Conservation (phyloP, 2,797 vertebrate genomes). For the Sebastes reedi region DNA sequence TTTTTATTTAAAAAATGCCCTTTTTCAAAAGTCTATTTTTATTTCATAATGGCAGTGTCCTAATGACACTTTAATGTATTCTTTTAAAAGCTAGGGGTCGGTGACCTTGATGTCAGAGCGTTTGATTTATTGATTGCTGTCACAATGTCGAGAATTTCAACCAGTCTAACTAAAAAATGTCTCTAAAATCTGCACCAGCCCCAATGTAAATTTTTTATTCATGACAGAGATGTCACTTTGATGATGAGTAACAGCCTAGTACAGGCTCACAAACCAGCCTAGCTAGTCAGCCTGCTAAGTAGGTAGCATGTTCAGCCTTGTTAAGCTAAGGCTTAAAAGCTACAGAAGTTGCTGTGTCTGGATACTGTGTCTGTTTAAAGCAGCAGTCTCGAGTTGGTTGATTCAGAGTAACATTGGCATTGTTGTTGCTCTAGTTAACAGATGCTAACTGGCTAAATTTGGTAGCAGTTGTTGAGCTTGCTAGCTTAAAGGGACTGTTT, state of each 20-base stretch:
- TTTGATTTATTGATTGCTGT: no score
- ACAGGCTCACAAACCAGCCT: neutral
- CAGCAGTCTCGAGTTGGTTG: neutral
- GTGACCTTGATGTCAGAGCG: no score
- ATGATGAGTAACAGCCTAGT: neutral
- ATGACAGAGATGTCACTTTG: neutral
- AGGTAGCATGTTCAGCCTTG: no score
- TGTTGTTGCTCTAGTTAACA: neutral
- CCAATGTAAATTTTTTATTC: neutral
- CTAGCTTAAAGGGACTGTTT: no score
- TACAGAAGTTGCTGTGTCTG: neutral
- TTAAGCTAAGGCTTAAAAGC: neutral
- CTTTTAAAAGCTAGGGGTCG: no score
- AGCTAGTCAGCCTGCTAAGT: neutral
- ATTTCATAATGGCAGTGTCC: neutral
- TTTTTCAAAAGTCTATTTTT: neutral
- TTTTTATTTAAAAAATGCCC: neutral
- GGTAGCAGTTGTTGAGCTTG: neutral
- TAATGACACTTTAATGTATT: no score
- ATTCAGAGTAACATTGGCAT: neutral
- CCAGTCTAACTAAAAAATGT: no score
- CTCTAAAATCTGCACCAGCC: no score
- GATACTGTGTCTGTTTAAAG: neutral
- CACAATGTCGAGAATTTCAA: no score
- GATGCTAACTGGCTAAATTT: neutral